Evolutionary conservation across 2,888 invertebrate species (phyloP).

Genomic region (Diadromus collaris): DNA sequence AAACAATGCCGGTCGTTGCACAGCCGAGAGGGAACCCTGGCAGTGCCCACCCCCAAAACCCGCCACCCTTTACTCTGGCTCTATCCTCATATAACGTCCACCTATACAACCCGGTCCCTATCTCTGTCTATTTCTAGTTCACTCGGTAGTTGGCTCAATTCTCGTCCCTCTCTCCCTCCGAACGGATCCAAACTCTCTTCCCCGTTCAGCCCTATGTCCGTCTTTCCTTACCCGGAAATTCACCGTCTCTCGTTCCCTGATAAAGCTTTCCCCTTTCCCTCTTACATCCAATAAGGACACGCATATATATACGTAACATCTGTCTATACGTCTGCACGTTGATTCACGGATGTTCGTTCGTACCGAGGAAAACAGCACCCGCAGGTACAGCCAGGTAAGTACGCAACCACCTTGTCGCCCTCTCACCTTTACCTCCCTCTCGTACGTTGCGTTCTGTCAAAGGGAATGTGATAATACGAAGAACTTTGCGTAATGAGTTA

Average conservation of each 20-base stretch:
- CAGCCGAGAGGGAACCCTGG: constrained; percentile 56
- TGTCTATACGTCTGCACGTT: constrained; percentile 8
- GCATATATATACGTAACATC: background rate
- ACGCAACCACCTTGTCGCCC: constrained; percentile 10
- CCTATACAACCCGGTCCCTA: constrained; percentile 44
- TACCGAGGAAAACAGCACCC: constrained; percentile 53
- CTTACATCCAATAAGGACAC: constrained; percentile 39
- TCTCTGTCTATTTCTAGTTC: constrained; percentile 47
- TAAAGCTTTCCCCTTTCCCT: constrained; percentile 50
- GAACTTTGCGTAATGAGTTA: constrained; percentile 76
- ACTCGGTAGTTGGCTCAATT: constrained; percentile 29
- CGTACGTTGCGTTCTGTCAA: constrained; percentile 68
- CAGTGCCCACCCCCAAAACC: constrained; percentile 57
- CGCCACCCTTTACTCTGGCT: constrained; percentile 61
- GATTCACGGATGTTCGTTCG: constrained; percentile 10
- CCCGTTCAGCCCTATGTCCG: constrained; percentile 21
- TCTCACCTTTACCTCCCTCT: constrained; percentile 5
- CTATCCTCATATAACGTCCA: constrained; percentile 61
- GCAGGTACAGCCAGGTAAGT: constrained; percentile 61
- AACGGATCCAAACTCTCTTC: constrained; percentile 49
- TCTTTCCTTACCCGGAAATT: constrained; percentile 24
- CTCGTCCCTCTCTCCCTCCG: constrained; percentile 32
- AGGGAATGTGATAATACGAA: constrained; percentile 76
- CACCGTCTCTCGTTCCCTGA: constrained; percentile 48
- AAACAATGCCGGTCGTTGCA: constrained; percentile 77